Percentiles rank a stretch among this genome's conserved stretches.
phyloP scores from a whole-genome alignment of 1,140 invertebrate genomes.

The Chrysopa pallens region DNA sequence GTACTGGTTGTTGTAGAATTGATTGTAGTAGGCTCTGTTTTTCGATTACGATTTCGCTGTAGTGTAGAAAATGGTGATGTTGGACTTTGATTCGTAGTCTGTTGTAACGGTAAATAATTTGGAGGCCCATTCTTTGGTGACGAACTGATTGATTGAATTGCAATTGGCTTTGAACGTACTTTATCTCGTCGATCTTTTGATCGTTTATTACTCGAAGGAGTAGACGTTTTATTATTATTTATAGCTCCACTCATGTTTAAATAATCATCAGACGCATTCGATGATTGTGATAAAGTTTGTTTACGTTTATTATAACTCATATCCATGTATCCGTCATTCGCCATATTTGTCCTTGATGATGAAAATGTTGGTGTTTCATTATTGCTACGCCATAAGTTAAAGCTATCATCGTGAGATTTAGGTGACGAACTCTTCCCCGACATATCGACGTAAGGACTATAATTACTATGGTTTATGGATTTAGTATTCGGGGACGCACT shows the following conservation, averaged over 20 bases:
- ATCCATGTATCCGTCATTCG: conserved; percentile 22
- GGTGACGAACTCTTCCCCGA: conserved; percentile 2
- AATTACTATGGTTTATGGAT: not conserved
- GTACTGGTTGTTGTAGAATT: conserved; percentile 34
- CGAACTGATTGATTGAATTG: conserved; percentile 27
- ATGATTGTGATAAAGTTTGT: conserved; percentile 11
- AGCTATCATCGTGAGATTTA: conserved; percentile 6
- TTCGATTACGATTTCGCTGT: conserved; percentile 14
- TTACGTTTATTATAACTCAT: conserved; percentile 15
- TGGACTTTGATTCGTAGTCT: conserved; percentile 8
- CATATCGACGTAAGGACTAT: conserved; percentile 1
- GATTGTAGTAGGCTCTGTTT: conserved; percentile 24
- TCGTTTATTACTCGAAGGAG: conserved; percentile 8
- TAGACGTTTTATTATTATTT: conserved; percentile 5
- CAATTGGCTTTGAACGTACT: conserved; percentile 34
- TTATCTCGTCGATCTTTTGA: conserved; percentile 23
- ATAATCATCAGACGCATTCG: conserved; percentile 17
- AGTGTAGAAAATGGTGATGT: conserved; percentile 19
- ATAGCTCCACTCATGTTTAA: conserved; percentile 17
- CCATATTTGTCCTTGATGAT: conserved; percentile 14
- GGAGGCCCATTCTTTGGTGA: conserved; percentile 21
- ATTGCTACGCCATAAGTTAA: conserved; percentile 1
- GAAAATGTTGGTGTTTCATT: conserved; percentile 8
- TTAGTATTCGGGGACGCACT: conserved; percentile 7
- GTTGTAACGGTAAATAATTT: conserved; percentile 12